These are phyloP conservation scores for Vulpes ferrilata DNA, from an alignment of 2,113 vertebrate species.

Conservation along the genomic window DNA sequence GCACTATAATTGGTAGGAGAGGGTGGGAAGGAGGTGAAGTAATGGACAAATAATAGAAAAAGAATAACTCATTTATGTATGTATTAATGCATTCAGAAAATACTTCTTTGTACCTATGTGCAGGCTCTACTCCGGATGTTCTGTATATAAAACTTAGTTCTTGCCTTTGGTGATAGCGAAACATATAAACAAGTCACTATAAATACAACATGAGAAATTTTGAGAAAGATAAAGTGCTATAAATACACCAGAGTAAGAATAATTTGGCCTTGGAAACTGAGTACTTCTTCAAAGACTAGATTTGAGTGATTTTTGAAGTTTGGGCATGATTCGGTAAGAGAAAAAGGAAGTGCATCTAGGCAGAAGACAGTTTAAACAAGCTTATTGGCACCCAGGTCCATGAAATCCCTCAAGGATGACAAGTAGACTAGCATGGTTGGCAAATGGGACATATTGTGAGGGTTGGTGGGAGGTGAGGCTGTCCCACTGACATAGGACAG, in stretches of 20 bases:
- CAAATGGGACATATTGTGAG: background rate
- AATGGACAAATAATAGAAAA: background rate
- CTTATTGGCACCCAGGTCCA: background rate
- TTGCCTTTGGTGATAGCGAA: constrained; percentile 44
- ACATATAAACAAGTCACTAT: background rate
- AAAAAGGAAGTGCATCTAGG: background rate
- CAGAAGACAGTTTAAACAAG: background rate
- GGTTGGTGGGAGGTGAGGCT: background rate
- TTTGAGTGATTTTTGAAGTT: background rate
- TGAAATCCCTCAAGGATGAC: background rate
- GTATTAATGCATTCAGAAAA: background rate
- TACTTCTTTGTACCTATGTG: background rate
- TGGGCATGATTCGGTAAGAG: background rate
- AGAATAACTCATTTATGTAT: background rate
- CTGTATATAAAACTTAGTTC: background rate
- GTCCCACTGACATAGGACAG: background rate
- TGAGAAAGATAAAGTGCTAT: background rate
- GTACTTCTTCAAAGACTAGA: background rate
- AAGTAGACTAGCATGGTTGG: background rate
- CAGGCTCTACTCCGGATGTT: background rate
- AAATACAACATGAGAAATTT: background rate
- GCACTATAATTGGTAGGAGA: background rate
- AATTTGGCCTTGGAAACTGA: background rate
- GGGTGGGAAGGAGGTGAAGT: background rate
- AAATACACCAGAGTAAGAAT: background rate